Evolutionary conservation across 2,797 vertebrate genomes (phyloP).

Genomic region (Pogonophryne albipinna): DNA sequence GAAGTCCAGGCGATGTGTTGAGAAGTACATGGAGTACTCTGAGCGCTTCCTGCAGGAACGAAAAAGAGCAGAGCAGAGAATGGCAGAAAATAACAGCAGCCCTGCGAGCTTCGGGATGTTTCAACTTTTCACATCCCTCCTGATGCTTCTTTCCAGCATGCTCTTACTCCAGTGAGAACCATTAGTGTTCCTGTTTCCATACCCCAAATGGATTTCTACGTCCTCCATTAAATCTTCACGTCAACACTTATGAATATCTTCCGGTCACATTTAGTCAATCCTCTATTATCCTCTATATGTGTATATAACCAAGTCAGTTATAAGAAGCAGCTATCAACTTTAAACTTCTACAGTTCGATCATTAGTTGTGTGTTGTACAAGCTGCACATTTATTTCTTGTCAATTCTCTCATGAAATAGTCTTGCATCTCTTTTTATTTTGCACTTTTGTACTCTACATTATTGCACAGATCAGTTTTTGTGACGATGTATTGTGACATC

Average conservation of each 20-base stretch:
- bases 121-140: constrained; percentile 68
- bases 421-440: not conserved
- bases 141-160: constrained; percentile 75
- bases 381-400: not conserved
- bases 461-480: constrained; percentile 22
- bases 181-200: not conserved
- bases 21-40: constrained; percentile 76
- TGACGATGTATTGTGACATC: constrained; percentile 9
- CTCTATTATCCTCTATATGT: not conserved
- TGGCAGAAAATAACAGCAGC: constrained; percentile 13
- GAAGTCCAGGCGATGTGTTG: constrained; percentile 74
- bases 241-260: constrained; percentile 13
- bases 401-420: not conserved
- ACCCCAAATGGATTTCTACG: constrained; percentile 21
- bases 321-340: not conserved
- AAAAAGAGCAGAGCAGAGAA: constrained; percentile 53
- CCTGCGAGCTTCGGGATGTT: constrained; percentile 42
- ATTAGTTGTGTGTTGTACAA: constrained; percentile 24
- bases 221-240: constrained; percentile 44
- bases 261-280: constrained; percentile 16
- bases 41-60: constrained; percentile 63
- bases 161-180: constrained; percentile 77
- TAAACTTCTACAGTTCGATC: not conserved
- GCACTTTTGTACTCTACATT: constrained; percentile 20
- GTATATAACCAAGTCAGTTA: constrained; percentile 14